A percentile compares a stretch with the other conserved stretches of the same genome.
These are phyloP conservation scores for Tachyglossus aculeatus DNA, from an alignment of 2,797 vertebrate genomes.

Conservation along the genomic window DNA sequence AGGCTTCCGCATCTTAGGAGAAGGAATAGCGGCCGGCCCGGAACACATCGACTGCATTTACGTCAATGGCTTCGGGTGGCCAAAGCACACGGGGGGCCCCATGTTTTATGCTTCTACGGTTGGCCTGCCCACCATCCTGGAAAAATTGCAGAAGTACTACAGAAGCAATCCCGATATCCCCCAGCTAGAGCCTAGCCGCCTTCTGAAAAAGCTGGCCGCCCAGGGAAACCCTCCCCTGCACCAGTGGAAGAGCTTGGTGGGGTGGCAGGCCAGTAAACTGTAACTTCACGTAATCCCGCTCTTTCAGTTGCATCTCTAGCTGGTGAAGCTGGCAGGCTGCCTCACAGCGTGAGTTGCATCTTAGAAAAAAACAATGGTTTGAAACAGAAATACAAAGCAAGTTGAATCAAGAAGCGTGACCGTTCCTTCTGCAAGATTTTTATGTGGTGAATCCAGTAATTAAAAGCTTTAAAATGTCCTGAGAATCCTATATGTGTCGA, in stretches of 20 bases:
- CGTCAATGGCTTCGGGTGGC: slow-evolving; percentile 89
- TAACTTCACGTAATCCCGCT: slow-evolving; percentile 50
- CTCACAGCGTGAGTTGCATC: no score
- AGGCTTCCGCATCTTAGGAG: slow-evolving; percentile 86
- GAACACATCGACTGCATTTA: slow-evolving; percentile 91
- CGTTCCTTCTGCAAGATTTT: neutral
- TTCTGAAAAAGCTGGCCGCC: slow-evolving; percentile 84
- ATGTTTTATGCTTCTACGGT: slow-evolving; percentile 89
- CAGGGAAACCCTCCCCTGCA: slow-evolving; percentile 83
- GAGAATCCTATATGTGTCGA: no score
- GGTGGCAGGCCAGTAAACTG: slow-evolving; percentile 74
- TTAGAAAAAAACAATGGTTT: no score
- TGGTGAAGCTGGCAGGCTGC: no score
- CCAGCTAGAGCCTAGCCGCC: slow-evolving; percentile 76
- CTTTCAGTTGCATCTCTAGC: neutral
- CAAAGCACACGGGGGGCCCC: slow-evolving; percentile 85
- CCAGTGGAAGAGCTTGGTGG: slow-evolving; percentile 79
- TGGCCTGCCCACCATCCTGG: slow-evolving; percentile 80
- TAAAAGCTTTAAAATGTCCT: neutral
- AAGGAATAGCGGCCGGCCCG: slow-evolving; percentile 83
- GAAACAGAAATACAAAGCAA: slow-evolving; percentile 1
- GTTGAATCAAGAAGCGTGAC: neutral
- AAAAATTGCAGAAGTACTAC: slow-evolving; percentile 83
- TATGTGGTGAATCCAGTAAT: neutral
- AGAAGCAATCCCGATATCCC: slow-evolving; percentile 82